Evolutionary conservation across 1,140 invertebrate genomes (phyloP).

Genomic region (Episyrphus balteatus): DNA sequence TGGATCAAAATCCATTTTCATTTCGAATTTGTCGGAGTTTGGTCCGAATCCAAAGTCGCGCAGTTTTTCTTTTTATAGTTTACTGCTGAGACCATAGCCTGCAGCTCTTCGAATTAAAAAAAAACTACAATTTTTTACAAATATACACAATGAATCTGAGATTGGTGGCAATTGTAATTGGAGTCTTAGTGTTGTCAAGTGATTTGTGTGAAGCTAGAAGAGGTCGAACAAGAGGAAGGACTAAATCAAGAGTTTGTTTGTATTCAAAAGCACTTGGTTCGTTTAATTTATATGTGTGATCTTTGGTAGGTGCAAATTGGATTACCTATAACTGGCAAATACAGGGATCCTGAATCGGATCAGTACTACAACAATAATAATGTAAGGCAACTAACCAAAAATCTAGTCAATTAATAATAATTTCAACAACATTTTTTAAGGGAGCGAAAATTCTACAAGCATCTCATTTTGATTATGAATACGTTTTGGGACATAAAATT

Average conservation of each 20-base stretch:
- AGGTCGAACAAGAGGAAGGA: conserved; percentile 51
- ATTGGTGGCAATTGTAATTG: conserved; percentile 20
- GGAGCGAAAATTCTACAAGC: conserved; percentile 82
- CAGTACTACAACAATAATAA: conserved; percentile 80
- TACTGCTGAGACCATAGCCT: neutral
- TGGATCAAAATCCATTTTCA: too few species aligned
- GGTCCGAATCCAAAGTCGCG: too few species aligned
- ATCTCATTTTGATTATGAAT: conserved; percentile 88
- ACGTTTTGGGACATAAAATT: conserved; percentile 85
- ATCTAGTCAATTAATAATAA: neutral
- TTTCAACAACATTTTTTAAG: conserved; percentile 38
- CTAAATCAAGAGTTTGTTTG: conserved; percentile 50
- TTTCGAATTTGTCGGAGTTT: too few species aligned
- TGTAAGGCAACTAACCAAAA: conserved; percentile 44
- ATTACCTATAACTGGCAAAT: conserved; percentile 74
- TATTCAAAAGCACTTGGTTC: neutral
- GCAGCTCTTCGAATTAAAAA: neutral
- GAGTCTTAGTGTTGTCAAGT: conserved; percentile 24
- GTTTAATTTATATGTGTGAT: neutral
- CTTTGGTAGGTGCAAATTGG: conserved; percentile 60
- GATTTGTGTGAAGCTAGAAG: conserved; percentile 39
- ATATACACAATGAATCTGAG: conserved; percentile 21
- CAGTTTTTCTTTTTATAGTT: too few species aligned
- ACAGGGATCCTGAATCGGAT: conserved; percentile 72
- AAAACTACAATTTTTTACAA: neutral